Evolutionary conservation across 1,140 invertebrate species (phyloP).

Genomic region (Melitaea cinxia): DNA sequence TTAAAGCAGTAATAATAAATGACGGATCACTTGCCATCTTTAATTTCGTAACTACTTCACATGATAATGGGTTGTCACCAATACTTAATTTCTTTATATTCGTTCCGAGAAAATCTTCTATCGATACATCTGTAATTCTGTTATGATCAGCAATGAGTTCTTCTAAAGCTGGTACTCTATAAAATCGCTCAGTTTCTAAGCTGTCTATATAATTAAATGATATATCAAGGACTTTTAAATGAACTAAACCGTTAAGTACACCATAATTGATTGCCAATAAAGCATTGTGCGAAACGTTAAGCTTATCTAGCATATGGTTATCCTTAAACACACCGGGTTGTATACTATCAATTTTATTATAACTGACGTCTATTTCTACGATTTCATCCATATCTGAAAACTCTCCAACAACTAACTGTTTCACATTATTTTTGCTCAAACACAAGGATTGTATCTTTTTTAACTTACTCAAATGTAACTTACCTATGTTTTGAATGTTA

Average conservation of each 20-base stretch:
- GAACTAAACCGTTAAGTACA: conserved; percentile 33
- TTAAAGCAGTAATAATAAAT: conserved; percentile 24
- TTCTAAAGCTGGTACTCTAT: conserved; percentile 33
- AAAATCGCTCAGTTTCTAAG: conserved; percentile 38
- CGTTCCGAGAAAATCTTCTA: conserved; percentile 28
- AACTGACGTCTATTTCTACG: conserved; percentile 49
- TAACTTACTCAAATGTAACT: conserved; percentile 38
- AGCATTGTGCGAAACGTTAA: conserved; percentile 50
- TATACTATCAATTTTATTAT: conserved; percentile 42
- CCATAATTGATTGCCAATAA: conserved; percentile 39
- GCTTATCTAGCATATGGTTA: conserved; percentile 28
- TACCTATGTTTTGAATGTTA: conserved; percentile 38
- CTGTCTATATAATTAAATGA: conserved; percentile 40
- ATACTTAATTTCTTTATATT: conserved; percentile 41
- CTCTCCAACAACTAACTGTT: conserved; percentile 34
- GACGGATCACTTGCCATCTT: conserved; percentile 5
- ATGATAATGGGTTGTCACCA: conserved; percentile 44
- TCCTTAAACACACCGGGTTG: conserved; percentile 45
- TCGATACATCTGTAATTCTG: conserved; percentile 32
- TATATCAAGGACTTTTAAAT: conserved; percentile 42
- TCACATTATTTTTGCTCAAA: conserved; percentile 46
- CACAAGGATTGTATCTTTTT: conserved; percentile 34
- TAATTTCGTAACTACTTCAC: conserved; percentile 36
- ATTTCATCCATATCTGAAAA: conserved; percentile 40
- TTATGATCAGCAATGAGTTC: conserved; percentile 43